Conservation (phyloP, 92 coral and sea anemone species). For the Zoanthus sansibaricus region DNA sequence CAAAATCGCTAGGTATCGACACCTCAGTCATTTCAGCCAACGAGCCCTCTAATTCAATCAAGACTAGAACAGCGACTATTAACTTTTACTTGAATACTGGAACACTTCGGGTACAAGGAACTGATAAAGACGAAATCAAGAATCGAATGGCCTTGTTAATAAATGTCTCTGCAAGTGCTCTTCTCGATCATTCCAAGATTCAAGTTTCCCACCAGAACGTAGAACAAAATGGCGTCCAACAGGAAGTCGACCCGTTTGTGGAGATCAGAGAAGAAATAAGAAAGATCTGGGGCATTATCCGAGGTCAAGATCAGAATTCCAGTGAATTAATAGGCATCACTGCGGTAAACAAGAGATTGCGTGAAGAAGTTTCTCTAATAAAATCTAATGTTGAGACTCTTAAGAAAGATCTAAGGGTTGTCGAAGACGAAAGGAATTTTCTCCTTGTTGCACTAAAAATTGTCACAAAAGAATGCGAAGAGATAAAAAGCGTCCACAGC, state of each 20-base stretch:
- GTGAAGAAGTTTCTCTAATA: too few relatives aligned
- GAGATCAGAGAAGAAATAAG: conserved; percentile 7
- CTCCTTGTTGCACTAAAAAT: too few relatives aligned
- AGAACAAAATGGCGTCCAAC: conserved; percentile 3
- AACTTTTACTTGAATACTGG: background rate
- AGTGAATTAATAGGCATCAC: background rate
- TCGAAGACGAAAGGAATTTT: too few relatives aligned
- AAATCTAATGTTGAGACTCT: too few relatives aligned
- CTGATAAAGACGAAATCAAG: background rate
- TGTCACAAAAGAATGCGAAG: too few relatives aligned
- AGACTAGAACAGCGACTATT: conserved; percentile 4
- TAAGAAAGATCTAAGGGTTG: too few relatives aligned
- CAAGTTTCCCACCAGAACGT: conserved; percentile 3
- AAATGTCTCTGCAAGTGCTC: conserved; percentile 1
- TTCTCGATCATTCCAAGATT: conserved; percentile 1
- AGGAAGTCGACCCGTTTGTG: conserved; percentile 1
- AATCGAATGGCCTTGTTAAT: conserved; percentile 1
- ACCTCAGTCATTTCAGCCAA: too few relatives aligned
- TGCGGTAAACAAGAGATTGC: too few relatives aligned
- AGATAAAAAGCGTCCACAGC: too few relatives aligned
- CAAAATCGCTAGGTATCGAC: too few relatives aligned
- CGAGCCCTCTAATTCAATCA: background rate
- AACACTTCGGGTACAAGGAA: conserved; percentile 3
- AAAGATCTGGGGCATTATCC: background rate
- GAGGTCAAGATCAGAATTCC: conserved; percentile 9